These are phyloP conservation scores for Linhomoeus sp. DNA, from an alignment of 2,888 invertebrate genomes.

Conservation along the genomic window DNA sequence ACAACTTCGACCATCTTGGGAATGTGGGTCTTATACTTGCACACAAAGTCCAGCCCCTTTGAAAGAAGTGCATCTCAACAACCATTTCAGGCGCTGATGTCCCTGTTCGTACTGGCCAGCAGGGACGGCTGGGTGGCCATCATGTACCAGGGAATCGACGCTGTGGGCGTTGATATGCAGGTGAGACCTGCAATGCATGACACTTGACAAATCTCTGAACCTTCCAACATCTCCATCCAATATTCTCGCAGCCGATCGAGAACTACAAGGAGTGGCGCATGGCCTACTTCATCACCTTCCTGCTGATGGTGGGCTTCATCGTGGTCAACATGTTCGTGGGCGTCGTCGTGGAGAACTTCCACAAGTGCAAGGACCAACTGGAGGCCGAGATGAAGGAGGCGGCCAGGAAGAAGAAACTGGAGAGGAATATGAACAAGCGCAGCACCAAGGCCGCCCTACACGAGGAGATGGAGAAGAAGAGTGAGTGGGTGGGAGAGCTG, in stretches of 20 bases:
- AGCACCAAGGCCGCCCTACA: constrained; percentile 28
- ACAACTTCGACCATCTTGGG: constrained; percentile 97
- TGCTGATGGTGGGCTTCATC: constrained; percentile 94
- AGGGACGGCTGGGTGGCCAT: constrained; percentile 99
- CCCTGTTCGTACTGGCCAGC: constrained; percentile 88
- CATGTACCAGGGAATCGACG: constrained; percentile 97
- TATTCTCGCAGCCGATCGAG: constrained; percentile 84
- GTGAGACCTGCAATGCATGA: constrained; percentile 32
- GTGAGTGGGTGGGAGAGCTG: too few relatives aligned
- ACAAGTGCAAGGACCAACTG: constrained; percentile 91
- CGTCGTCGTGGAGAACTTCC: constrained; percentile 98
- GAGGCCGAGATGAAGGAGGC: constrained; percentile 52
- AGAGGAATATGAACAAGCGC: constrained; percentile 43
- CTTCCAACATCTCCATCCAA: too few relatives aligned
- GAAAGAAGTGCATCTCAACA: neutral
- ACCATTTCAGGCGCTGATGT: constrained; percentile 59
- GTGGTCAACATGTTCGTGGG: constrained; percentile 99
- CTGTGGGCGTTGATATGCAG: constrained; percentile 91
- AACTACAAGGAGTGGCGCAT: constrained; percentile 98
- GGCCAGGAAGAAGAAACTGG: constrained; percentile 30
- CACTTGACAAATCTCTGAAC: too few relatives aligned
- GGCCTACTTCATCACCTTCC: constrained; percentile 94
- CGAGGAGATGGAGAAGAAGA: neutral
- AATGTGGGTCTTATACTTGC: constrained; percentile 45
- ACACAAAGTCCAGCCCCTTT: neutral